Conservation (phyloP, 1,140 invertebrate genomes). For the Trypoxylus dichotomus region DNA sequence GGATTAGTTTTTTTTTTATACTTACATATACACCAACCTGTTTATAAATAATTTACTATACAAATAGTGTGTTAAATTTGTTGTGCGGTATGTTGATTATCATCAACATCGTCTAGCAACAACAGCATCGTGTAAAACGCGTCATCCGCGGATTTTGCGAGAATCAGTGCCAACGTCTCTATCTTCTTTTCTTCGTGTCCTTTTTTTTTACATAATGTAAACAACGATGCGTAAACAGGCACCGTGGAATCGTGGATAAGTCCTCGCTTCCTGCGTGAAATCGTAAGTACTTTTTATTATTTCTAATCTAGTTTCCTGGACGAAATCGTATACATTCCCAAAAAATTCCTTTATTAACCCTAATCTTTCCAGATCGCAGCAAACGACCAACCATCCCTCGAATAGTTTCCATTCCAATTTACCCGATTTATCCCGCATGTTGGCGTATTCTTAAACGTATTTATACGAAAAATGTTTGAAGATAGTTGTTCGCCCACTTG, state of each 20-base stretch:
- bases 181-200: too few species aligned
- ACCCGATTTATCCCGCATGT: too few species aligned
- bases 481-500: too few species aligned
- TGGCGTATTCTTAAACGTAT: too few species aligned
- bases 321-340: too few species aligned
- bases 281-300: background rate
- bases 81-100: background rate
- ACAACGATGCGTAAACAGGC: background rate
- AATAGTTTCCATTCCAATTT: too few species aligned
- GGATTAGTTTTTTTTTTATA: background rate
- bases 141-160: background rate
- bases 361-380: too few species aligned
- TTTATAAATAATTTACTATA: background rate
- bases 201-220: background rate
- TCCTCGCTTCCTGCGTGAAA: background rate
- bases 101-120: background rate
- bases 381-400: too few species aligned
- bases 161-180: background rate
- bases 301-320: too few species aligned
- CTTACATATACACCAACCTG: background rate
- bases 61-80: background rate
- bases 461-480: too few species aligned
- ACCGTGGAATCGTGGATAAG: background rate
- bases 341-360: too few species aligned
- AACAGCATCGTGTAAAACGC: too few species aligned